Conservation (phyloP, 2,888 invertebrate species). For the Acleris laterana region DNA sequence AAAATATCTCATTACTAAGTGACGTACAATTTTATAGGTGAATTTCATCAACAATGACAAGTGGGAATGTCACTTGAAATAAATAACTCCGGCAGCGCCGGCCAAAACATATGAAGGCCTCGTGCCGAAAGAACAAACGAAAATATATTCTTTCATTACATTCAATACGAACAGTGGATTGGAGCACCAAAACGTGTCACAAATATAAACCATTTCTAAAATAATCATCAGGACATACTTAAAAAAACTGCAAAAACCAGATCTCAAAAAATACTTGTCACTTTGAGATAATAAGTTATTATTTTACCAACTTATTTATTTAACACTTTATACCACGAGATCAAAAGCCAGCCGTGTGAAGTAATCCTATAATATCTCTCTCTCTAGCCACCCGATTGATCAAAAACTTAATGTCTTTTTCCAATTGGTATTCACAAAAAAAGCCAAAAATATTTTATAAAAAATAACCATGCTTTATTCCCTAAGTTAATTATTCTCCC, state of each 20-base stretch:
- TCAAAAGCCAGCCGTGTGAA: slow-evolving; percentile 21
- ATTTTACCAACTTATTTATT: slow-evolving; percentile 16
- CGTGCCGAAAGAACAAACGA: slow-evolving; percentile 45
- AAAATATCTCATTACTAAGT: slow-evolving; percentile 31
- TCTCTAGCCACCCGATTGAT: not conserved
- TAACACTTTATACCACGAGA: slow-evolving; percentile 31
- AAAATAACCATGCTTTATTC: no score
- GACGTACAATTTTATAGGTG: slow-evolving; percentile 70
- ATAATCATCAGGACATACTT: slow-evolving; percentile 13
- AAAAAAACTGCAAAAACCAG: slow-evolving; percentile 26
- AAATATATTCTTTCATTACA: slow-evolving; percentile 31
- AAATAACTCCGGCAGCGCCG: slow-evolving; percentile 41
- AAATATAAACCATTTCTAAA: slow-evolving; percentile 25
- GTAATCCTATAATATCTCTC: not conserved
- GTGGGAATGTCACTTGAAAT: slow-evolving; percentile 47
- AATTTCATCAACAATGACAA: slow-evolving; percentile 53
- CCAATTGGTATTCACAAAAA: no score
- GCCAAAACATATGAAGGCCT: slow-evolving; percentile 83
- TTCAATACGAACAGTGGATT: slow-evolving; percentile 20
- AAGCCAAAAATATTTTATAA: no score
- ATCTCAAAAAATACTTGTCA: slow-evolving; percentile 35
- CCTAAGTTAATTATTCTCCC: no score
- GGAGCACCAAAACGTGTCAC: slow-evolving; percentile 31
- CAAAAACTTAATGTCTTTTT: not conserved
- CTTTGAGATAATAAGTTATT: slow-evolving; percentile 12